Evolutionary conservation across 2,113 vertebrate species (phyloP), one percentile per base, ranked within the genome.

Genomic region (Panthera uncia): DNA sequence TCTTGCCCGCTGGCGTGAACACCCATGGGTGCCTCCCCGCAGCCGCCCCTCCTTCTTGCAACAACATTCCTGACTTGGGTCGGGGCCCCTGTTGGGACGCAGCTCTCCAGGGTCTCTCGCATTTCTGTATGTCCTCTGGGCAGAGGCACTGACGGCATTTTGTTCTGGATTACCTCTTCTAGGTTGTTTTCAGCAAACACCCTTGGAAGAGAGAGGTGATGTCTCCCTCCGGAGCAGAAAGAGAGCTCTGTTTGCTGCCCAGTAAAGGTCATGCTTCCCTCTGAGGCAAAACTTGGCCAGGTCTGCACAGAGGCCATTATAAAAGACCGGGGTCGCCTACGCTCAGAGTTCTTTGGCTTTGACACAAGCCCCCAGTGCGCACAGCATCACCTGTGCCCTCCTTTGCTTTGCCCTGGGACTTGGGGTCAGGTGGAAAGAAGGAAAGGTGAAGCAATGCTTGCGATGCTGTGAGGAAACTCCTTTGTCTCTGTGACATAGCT

Each of bases 361-460:
- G 81, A 61, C 25, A 23, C 45, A 82, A 66, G 29, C 38, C 15
- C 27, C 4, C 1, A 21, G 41, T 25, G 61, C 63, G 71, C 23
- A 23, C 27, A 27, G 57, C n/a, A 7, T 52, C 61, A 33, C 11
- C 10, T 0, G 25, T 6, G 16, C 55, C 41, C 36, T 36, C 2
- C 45, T 73, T 41, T 18, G 27, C 31, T 2, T 25, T 0, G 1
- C 13, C 45, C 18, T 66, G 14, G 76, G 48, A 13, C n/a, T 50
- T n/a, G 10, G 10, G 38, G 4, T 1, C 0, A 1, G 45, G 14
- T 16, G 10, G 27, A n/a, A 23, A 3, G 18, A 50, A 11, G 23
- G n/a, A 18, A 69, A 50, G 41, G 15, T 3, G 50, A 80, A 61
- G 21, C 23, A 5, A 41, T 18, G 21, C 68, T 31, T 45, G 36